A percentile compares a stretch with the other conserved stretches of the same genome.
These are phyloP conservation scores for Halichoeres trimaculatus DNA, from an alignment of 2,113 vertebrate genomes.

Conservation along the genomic window DNA sequence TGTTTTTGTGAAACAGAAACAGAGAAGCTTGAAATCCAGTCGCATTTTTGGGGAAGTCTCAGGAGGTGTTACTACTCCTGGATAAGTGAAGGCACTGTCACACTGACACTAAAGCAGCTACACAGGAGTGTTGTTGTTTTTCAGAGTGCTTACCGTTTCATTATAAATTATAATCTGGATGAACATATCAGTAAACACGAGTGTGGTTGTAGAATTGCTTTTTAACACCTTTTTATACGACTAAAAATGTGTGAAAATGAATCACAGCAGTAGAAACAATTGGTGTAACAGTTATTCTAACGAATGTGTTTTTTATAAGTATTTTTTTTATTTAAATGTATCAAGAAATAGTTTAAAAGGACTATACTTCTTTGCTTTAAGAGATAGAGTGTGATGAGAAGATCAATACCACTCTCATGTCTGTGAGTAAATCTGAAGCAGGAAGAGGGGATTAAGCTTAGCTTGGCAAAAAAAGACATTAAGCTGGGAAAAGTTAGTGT, in stretches of 20 bases:
- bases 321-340: too few relatives aligned
- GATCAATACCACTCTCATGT: background rate
- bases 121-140: background rate
- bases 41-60: background rate
- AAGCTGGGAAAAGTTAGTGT: background rate
- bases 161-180: background rate
- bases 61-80: background rate
- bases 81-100: background rate
- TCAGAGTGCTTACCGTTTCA: background rate
- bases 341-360: too few relatives aligned
- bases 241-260: background rate
- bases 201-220: too few relatives aligned
- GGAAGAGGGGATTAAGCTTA: background rate
- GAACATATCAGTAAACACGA: too few relatives aligned
- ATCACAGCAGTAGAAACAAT: background rate
- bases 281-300: background rate
- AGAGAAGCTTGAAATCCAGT: background rate
- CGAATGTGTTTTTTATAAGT: too few relatives aligned
- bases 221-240: too few relatives aligned
- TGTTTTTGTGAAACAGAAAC: slow-evolving; percentile 1
- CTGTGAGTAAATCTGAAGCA: background rate
- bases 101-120: background rate
- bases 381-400: background rate
- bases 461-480: background rate
- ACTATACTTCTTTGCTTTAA: background rate